Percentiles rank a stretch among this genome's conserved stretches.
These are phyloP conservation scores for Hylia prasina DNA, from an alignment of 2,113 vertebrate species.

Conservation along the genomic window DNA sequence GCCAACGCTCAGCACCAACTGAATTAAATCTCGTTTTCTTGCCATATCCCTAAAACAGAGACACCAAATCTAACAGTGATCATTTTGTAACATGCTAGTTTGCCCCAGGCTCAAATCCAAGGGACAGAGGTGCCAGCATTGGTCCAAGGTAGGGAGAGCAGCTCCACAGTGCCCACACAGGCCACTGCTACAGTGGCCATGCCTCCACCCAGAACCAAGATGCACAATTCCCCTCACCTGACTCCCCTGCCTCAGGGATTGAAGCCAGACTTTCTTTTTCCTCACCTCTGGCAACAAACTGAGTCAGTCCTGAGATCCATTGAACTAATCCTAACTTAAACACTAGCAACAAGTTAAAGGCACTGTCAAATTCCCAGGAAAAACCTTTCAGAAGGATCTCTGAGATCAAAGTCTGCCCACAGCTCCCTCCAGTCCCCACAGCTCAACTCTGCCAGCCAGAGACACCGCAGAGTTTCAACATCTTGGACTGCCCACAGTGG, in stretches of 20 bases:
- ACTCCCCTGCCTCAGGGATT: background rate
- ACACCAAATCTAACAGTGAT: background rate
- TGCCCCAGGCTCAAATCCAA: background rate
- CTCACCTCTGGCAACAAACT: fast-evolving
- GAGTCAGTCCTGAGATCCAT: background rate
- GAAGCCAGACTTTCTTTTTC: background rate
- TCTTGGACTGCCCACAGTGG: background rate
- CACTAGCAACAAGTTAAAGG: background rate
- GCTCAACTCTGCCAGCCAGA: background rate
- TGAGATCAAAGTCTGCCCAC: background rate
- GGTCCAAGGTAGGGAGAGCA: background rate
- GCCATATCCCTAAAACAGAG: background rate
- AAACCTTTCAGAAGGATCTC: background rate
- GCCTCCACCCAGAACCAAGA: fast-evolving
- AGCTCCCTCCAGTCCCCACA: background rate
- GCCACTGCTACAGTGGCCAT: fast-evolving
- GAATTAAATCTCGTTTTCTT: background rate
- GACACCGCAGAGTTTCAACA: background rate
- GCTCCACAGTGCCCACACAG: background rate
- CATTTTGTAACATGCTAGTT: background rate
- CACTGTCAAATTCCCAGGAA: background rate
- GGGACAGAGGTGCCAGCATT: fast-evolving
- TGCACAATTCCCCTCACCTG: fast-evolving
- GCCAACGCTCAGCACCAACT: background rate
- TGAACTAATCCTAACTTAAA: background rate